These are phyloP conservation scores for Tinea trinotella DNA, from an alignment of 2,888 invertebrate genomes.

Conservation along the genomic window DNA sequence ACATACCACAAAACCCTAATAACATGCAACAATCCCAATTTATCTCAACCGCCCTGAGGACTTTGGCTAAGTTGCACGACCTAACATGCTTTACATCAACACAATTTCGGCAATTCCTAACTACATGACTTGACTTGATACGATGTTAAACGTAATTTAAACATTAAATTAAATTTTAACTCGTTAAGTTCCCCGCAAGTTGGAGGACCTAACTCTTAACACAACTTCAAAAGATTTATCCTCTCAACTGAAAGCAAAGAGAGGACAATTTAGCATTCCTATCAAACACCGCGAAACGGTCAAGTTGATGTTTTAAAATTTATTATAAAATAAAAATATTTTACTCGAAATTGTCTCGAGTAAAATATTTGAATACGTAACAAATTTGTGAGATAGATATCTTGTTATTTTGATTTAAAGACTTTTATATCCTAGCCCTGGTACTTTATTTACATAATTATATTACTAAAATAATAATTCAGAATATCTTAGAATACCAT, in stretches of 20 bases:
- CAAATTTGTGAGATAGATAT: too few relatives aligned
- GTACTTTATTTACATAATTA: too few relatives aligned
- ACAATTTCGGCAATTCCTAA: conserved; percentile 11
- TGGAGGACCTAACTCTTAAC: conserved; percentile 13
- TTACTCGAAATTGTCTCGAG: too few relatives aligned
- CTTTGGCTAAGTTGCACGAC: neutral
- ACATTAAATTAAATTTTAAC: conserved; percentile 15
- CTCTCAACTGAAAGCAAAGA: neutral
- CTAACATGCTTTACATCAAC: neutral
- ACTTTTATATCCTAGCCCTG: too few relatives aligned
- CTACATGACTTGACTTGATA: conserved; percentile 13
- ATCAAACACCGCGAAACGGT: neutral
- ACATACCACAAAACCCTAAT: neutral
- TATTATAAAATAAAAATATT: too few relatives aligned
- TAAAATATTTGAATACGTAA: too few relatives aligned
- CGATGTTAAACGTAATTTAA: conserved; percentile 11
- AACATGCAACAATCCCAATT: neutral
- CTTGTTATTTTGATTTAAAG: too few relatives aligned
- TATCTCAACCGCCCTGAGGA: neutral
- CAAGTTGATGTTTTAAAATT: neutral
- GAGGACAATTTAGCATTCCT: neutral
- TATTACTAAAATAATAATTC: too few relatives aligned
- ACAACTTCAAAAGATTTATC: conserved; percentile 3
- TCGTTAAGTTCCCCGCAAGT: conserved; percentile 2
- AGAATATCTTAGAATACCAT: too few relatives aligned